Evolutionary conservation across 1,140 invertebrate genomes (phyloP).

Genomic region (Papilio glaucus): DNA sequence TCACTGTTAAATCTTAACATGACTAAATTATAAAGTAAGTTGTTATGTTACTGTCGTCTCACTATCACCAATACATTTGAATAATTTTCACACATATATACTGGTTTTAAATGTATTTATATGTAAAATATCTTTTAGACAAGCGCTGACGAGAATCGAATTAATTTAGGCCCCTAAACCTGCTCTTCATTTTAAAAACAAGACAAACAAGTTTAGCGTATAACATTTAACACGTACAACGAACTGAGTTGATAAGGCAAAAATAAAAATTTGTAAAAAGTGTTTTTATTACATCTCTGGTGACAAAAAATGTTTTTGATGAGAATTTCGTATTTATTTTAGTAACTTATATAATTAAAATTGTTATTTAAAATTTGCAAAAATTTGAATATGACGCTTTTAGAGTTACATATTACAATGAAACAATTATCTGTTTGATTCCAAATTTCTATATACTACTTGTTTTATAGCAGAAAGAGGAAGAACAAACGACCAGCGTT

Average conservation of each 20-base stretch:
- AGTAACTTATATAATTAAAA: neutral
- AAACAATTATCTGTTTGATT: neutral
- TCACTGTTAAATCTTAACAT: neutral
- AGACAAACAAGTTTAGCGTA: conserved; percentile 4
- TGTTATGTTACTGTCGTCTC: neutral
- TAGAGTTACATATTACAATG: too few species aligned
- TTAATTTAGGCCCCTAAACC: neutral
- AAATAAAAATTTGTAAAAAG: neutral
- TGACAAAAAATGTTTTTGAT: conserved; percentile 11
- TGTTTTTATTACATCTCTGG: neutral
- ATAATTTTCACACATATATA: neutral
- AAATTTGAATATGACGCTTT: neutral
- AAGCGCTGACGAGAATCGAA: neutral
- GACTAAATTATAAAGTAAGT: neutral
- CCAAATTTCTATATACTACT: neutral
- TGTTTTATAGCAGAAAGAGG: neutral
- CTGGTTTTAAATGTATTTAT: neutral
- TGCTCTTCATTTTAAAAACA: neutral
- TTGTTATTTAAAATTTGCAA: neutral
- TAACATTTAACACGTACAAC: neutral
- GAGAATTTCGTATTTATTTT: neutral
- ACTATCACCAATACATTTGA: neutral
- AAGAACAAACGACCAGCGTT: neutral
- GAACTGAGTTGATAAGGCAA: neutral
- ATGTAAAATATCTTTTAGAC: neutral